Evolutionary conservation across 1,140 invertebrate species (phyloP).

Genomic region (Popillia japonica): DNA sequence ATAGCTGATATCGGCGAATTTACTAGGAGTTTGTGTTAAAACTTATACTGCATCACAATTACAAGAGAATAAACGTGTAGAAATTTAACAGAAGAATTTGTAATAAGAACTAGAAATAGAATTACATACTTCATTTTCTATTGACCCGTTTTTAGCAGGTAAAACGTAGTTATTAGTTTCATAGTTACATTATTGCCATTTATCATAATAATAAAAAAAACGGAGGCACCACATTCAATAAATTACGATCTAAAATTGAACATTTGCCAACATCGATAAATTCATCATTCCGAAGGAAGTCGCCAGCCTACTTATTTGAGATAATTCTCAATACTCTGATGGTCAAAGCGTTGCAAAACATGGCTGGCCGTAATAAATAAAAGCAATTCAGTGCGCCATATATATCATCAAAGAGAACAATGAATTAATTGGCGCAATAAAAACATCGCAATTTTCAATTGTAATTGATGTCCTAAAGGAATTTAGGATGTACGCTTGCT

Average conservation of each 20-base stretch:
- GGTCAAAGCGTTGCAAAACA: neutral
- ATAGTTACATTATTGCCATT: no score
- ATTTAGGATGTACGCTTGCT: neutral
- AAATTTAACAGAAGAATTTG: no score
- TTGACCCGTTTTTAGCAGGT: no score
- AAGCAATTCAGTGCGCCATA: neutral
- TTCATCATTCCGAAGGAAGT: neutral
- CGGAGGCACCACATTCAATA: no score
- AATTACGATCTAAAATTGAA: neutral
- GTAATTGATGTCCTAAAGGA: slow-evolving; percentile 5
- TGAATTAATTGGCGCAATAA: neutral
- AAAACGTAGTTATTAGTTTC: no score
- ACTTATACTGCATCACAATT: no score
- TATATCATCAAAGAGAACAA: slow-evolving; percentile 8
- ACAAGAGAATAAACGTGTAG: no score
- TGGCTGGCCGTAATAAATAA: neutral
- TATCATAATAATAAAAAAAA: no score
- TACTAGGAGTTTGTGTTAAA: no score
- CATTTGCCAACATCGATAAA: neutral
- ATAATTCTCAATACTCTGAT: neutral
- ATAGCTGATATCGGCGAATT: no score
- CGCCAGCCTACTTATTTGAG: neutral
- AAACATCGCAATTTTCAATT: slow-evolving; percentile 3
- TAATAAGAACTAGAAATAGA: no score
- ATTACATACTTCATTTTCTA: no score